Evolutionary conservation across 2,888 invertebrate genomes (phyloP), one percentile per base, ranked within the genome.

Genomic region (Epinotia brunnichana): DNA sequence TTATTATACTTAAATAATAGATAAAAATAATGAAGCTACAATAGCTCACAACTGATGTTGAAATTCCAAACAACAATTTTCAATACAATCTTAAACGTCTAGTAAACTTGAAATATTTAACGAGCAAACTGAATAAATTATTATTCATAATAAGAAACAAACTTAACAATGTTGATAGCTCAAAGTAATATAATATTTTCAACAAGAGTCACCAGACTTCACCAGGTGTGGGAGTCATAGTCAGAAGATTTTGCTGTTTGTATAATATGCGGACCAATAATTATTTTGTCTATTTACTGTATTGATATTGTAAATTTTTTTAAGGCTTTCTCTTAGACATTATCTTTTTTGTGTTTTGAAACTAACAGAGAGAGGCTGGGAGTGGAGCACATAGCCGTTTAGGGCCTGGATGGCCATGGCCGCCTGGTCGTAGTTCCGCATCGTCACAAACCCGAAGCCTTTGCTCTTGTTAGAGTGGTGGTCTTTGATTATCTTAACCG

Each of bases 81-180:
- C 90, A 90, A 90, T 91, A 90, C 91, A 90, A 88, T 90, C 92
- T 91, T 92, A 91, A 89, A 91, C 82, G 87, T 88, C 91, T 92
- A 93, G 89, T 92, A 93, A 93, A 93, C 92, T 92, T 93, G 92
- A 92, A 92, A 93, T 85, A 91, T 92, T 92, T 91, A 93, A 93
- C 93, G 91, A 92, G 92, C 93, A 90, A 93, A 93, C 91, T 90
- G 92, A 93, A 93, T 93, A 93, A 93, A 92, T 92, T 91, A 92
- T 92, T 92, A 92, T 91, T 90, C 91, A 89, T 90, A 92, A 88
- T 87, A 88, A 87, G 86, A 88, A 92, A 92, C 93, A 93, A 93
- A 93, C 92, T 92, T 93, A 93, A 93, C 93, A 92, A 93, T 92
- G 90, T 90, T 82, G 89, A 92, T 90, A 93, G 93, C 92, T 92